Percentiles rank a stretch among this genome's conserved stretches.
Evolutionary conservation across 2,113 vertebrate genomes (phyloP).

Genomic region (Ictalurus furcatus): DNA sequence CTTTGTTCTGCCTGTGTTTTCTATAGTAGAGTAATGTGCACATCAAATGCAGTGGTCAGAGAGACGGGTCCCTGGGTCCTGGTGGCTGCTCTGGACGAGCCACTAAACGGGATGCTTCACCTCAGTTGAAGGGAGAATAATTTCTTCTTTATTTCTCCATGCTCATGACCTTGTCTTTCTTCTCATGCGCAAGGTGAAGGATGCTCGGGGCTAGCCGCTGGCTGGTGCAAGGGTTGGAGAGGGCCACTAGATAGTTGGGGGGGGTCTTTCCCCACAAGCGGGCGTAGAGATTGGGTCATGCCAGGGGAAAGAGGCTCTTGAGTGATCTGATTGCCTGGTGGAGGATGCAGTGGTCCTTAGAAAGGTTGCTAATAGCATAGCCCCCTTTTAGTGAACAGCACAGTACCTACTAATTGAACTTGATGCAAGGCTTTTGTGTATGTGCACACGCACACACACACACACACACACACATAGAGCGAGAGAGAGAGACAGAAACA

Average conservation of each 20-base stretch:
- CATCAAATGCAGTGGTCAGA: constrained; percentile 71
- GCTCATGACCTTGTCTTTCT: constrained; percentile 57
- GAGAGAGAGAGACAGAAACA: background rate
- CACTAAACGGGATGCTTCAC: constrained; percentile 79
- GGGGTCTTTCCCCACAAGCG: constrained; percentile 49
- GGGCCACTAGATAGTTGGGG: constrained; percentile 43
- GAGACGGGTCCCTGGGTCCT: constrained; percentile 68
- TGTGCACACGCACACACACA: constrained; percentile 21
- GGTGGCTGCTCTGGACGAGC: constrained; percentile 70
- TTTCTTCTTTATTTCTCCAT: constrained; percentile 54
- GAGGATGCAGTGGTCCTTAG: constrained; percentile 60
- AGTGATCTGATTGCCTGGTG: constrained; percentile 73
- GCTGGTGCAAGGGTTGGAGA: constrained; percentile 51
- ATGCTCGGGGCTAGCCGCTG: constrained; percentile 43
- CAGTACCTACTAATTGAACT: constrained; percentile 57
- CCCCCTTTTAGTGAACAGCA: constrained; percentile 64
- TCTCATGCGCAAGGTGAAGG: constrained; percentile 46
- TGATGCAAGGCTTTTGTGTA: constrained; percentile 59
- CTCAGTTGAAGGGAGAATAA: constrained; percentile 72
- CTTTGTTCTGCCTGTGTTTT: background rate
- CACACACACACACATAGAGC: background rate
- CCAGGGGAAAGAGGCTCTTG: constrained; percentile 66
- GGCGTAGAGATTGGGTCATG: constrained; percentile 45
- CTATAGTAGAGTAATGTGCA: constrained; percentile 77
- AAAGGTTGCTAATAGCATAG: constrained; percentile 73